A percentile compares a stretch with the other conserved stretches of the same genome.
Conservation (phyloP, 2,113 vertebrate species). For the Porphyrio hochstetteri region DNA sequence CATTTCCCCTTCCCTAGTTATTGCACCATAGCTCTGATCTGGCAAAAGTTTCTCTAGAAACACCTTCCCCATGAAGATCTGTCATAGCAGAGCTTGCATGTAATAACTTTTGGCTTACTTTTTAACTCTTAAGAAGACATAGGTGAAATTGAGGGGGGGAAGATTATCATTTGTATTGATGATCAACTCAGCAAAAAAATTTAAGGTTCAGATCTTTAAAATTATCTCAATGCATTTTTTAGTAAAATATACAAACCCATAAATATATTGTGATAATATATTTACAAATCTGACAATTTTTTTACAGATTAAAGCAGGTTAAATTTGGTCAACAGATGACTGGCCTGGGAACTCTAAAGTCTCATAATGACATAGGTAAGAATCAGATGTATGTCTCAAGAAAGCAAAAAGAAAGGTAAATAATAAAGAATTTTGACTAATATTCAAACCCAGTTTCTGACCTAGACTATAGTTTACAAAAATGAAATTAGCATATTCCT, state of each 20-base stretch:
- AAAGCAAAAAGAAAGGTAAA: neutral
- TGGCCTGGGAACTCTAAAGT: neutral
- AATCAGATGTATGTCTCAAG: neutral
- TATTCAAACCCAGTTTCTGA: neutral
- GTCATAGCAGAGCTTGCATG: neutral
- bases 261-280: neutral
- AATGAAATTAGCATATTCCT: neutral
- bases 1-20: neutral
- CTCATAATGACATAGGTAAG: neutral
- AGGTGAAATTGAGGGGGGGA: neutral
- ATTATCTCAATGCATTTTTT: neutral
- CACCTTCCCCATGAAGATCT: neutral
- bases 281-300: neutral
- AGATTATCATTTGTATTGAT: neutral
- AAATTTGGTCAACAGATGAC: neutral
- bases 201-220: neutral
- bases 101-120: neutral
- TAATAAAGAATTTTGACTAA: neutral
- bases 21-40: neutral
- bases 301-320: neutral
- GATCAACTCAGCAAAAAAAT: neutral
- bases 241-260: neutral
- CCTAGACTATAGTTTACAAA: neutral
- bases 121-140: conserved; percentile 11
- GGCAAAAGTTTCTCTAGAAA: neutral